phyloP scores from a whole-genome alignment of 2,113 vertebrate genomes.

The Notechis scutatus region DNA sequence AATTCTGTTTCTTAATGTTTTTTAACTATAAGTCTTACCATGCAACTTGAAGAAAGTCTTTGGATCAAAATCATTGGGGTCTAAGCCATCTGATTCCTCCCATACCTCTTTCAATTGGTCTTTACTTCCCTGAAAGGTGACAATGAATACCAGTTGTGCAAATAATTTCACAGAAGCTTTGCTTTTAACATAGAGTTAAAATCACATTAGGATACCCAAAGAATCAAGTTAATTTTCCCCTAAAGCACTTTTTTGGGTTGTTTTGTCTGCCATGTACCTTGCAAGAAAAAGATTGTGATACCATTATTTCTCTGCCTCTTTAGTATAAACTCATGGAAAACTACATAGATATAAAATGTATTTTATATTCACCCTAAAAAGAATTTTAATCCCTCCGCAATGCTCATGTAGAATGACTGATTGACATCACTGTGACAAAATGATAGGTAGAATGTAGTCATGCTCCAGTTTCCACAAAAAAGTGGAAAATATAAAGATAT shows the following conservation, averaged over 20 bases:
- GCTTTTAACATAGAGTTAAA: constrained; percentile 12
- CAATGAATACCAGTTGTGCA: constrained; percentile 52
- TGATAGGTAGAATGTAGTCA: background rate
- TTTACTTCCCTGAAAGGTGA: constrained; percentile 86
- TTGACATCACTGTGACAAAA: background rate
- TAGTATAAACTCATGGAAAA: background rate
- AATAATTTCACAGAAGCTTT: background rate
- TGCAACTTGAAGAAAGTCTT: constrained; percentile 98
- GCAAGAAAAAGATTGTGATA: background rate
- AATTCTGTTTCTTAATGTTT: constrained; percentile 23
- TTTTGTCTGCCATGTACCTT: background rate
- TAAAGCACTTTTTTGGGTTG: background rate
- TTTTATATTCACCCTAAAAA: constrained; percentile 1
- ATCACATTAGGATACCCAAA: background rate
- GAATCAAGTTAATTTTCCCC: background rate
- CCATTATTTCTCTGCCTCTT: background rate
- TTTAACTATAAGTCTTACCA: constrained; percentile 75
- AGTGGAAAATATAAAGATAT: background rate
- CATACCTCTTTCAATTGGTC: constrained; percentile 97
- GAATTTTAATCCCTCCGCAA: background rate
- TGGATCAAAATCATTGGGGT: constrained; percentile 94
- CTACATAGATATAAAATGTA: background rate
- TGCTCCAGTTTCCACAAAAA: background rate
- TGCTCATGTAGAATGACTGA: background rate
- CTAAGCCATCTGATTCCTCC: constrained; percentile 94